A percentile compares a stretch with the other conserved stretches of the same genome.
Evolutionary conservation across 2,888 invertebrate species (phyloP).

Genomic region (Thyatira batis): DNA sequence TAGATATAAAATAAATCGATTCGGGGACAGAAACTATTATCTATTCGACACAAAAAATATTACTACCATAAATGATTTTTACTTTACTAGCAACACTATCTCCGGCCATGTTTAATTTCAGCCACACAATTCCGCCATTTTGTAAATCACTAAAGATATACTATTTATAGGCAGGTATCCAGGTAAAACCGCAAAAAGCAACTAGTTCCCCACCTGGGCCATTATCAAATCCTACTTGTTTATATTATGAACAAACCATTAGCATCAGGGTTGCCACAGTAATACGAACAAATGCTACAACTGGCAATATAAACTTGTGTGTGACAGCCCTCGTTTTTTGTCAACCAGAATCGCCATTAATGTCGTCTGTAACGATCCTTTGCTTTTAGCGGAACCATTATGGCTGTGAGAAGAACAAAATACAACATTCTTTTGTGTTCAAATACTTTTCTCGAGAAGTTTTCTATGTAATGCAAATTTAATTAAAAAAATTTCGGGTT

Average conservation of each 20-base stretch:
- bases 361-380: slow-evolving; percentile 20
- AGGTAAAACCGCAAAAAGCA: neutral
- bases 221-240: neutral
- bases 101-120: no score
- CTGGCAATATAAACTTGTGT: slow-evolving; percentile 1
- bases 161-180: no score
- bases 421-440: neutral
- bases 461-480: neutral
- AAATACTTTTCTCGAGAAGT: neutral
- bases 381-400: slow-evolving; percentile 28
- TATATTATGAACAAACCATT: neutral
- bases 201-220: neutral
- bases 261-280: neutral
- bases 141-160: no score
- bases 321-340: slow-evolving; percentile 7
- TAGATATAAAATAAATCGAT: no score
- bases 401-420: slow-evolving; percentile 1
- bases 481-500: no score
- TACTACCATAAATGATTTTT: no score
- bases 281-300: slow-evolving; percentile 3
- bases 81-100: no score
- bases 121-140: no score
- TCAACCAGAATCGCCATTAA: slow-evolving; percentile 13
- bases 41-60: no score
- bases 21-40: no score